A percentile compares a stretch with the other conserved stretches of the same genome.
phyloP scores from a whole-genome alignment of 2,113 vertebrate species.

The Dasyornis broadbenti region DNA sequence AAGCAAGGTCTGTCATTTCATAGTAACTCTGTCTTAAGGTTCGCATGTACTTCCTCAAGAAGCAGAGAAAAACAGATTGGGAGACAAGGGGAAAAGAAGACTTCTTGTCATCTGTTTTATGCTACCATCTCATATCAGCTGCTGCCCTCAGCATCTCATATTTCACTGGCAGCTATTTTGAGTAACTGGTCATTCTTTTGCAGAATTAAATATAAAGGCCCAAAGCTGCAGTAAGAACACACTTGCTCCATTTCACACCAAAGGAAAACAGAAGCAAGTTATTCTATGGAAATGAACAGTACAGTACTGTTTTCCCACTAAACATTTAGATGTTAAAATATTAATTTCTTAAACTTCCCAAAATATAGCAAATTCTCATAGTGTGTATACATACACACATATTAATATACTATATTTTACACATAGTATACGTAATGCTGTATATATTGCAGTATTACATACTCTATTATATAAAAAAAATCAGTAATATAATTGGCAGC shows the following conservation, averaged over 20 bases:
- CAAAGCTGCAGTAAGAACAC: background rate
- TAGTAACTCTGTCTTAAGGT: background rate
- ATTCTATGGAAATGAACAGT: background rate
- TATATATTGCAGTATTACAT: background rate
- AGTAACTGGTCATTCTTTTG: background rate
- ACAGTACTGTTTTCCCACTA: background rate
- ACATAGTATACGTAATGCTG: background rate
- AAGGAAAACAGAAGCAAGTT: background rate
- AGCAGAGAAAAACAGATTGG: background rate
- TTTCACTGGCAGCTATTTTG: background rate
- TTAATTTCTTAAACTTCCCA: background rate
- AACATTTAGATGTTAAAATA: background rate
- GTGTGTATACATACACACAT: fast-evolving
- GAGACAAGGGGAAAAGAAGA: background rate
- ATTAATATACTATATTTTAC: background rate
- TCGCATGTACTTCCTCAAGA: background rate
- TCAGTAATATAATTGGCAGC: background rate
- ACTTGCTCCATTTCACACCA: background rate
- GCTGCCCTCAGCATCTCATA: background rate
- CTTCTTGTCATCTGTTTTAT: background rate
- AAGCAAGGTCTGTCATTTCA: background rate
- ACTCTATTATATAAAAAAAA: background rate
- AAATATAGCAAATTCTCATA: background rate
- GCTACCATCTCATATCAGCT: background rate
- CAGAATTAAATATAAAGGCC: background rate